phyloP scores from a whole-genome alignment of 2,797 vertebrate genomes.

The Myotis myotis region DNA sequence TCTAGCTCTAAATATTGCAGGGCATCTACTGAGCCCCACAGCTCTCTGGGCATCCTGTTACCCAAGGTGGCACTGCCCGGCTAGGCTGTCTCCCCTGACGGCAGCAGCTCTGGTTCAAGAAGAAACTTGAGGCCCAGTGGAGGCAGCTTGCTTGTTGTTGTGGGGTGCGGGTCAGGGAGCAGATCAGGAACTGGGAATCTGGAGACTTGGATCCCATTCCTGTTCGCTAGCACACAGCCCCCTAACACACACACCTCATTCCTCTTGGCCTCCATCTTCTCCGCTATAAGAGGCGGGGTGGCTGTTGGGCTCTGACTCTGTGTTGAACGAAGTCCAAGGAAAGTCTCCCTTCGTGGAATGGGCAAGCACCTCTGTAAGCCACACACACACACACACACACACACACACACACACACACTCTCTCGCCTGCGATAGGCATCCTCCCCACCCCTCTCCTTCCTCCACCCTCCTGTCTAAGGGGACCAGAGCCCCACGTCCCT shows the following conservation, averaged over 20 bases:
- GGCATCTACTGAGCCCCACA: neutral
- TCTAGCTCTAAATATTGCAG: constrained; percentile 63
- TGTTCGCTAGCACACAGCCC: neutral
- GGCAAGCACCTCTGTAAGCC: neutral
- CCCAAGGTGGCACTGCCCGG: constrained; percentile 14
- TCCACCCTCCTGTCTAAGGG: neutral
- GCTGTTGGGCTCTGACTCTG: neutral
- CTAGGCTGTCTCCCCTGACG: constrained; percentile 43
- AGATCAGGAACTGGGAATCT: neutral
- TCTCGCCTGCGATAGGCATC: no score
- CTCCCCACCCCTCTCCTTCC: neutral
- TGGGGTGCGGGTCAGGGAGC: neutral
- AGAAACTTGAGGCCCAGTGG: neutral
- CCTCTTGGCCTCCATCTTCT: neutral
- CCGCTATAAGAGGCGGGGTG: neutral
- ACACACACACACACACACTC: neutral
- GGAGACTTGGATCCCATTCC: neutral
- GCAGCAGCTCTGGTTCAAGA: neutral
- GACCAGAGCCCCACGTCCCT: neutral
- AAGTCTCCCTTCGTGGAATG: neutral
- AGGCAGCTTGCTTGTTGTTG: neutral
- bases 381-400: neutral
- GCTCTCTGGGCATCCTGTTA: constrained; percentile 21
- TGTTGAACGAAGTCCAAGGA: neutral
- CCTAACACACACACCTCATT: neutral